phyloP scores from a whole-genome alignment of 2,888 invertebrate species.

The Digitonthophagus gazella region DNA sequence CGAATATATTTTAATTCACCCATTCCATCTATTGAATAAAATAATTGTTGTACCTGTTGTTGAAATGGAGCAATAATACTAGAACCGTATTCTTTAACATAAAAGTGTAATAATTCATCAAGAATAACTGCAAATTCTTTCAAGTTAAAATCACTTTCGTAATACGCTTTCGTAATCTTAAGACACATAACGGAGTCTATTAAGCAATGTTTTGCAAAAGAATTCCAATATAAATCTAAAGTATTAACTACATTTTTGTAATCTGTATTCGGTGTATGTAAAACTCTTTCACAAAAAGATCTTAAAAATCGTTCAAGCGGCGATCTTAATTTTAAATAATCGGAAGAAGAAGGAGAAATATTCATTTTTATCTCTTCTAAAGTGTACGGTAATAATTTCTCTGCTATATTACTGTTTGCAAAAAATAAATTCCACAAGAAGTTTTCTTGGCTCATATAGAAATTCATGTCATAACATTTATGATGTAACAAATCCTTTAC shows the following conservation, averaged over 20 bases:
- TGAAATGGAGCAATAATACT: background rate
- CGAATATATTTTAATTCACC: too few relatives aligned
- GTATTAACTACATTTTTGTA: background rate
- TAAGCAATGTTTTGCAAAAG: background rate
- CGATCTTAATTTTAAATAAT: background rate
- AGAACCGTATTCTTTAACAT: background rate
- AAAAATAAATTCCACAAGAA: background rate
- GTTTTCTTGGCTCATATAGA: too few relatives aligned
- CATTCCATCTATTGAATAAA: background rate
- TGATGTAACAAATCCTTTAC: background rate
- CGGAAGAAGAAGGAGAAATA: background rate
- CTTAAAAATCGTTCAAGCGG: background rate
- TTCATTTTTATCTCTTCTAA: background rate
- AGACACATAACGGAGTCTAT: background rate
- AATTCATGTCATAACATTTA: too few relatives aligned
- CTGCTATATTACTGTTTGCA: background rate
- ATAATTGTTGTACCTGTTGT: background rate
- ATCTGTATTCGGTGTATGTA: background rate
- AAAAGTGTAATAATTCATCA: background rate
- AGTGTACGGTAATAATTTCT: background rate
- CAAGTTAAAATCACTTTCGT: background rate
- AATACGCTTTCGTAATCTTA: background rate
- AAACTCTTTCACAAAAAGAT: background rate
- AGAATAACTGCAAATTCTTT: background rate
- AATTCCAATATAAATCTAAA: background rate